Evolutionary conservation across 2,888 invertebrate genomes (phyloP).

Genomic region (Trissolcus japonicus): DNA sequence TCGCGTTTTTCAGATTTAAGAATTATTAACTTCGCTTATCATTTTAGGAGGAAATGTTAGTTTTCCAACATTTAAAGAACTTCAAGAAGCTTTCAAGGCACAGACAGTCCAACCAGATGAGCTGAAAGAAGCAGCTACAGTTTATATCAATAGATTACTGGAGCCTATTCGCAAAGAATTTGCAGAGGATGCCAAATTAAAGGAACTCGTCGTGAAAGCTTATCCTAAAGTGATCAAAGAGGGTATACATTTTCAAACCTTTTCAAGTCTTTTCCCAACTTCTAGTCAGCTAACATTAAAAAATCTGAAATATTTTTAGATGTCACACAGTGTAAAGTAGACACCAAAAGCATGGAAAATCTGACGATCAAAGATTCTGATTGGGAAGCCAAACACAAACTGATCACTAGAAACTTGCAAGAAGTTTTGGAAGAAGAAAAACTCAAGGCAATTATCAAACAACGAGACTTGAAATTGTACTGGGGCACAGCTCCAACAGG

Average conservation of each 20-base stretch:
- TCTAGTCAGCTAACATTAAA: not conserved
- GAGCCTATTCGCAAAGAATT: constrained; percentile 93
- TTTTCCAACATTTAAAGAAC: constrained; percentile 84
- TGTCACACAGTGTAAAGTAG: not conserved
- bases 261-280: not conserved
- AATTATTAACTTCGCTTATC: not conserved
- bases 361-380: constrained; percentile 66
- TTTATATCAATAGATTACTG: constrained; percentile 89
- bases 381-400: constrained; percentile 82
- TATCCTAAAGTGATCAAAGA: constrained; percentile 87
- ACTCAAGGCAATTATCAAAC: constrained; percentile 86
- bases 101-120: constrained; percentile 95
- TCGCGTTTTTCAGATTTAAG: not conserved
- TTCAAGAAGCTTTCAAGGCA: constrained; percentile 89
- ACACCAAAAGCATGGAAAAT: not conserved
- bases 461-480: constrained; percentile 93
- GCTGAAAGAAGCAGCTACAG: constrained; percentile 90
- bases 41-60: constrained; percentile 84
- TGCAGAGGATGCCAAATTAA: constrained; percentile 84
- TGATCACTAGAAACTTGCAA: constrained; percentile 90
- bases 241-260: constrained; percentile 70
- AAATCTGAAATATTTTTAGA: no score
- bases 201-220: constrained; percentile 87
- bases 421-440: constrained; percentile 96
- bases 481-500: constrained; percentile 99